A percentile compares a stretch with the other conserved stretches of the same genome.
These are phyloP conservation scores for Salvelinus namaycush DNA, from an alignment of 2,113 vertebrate species.

Conservation along the genomic window DNA sequence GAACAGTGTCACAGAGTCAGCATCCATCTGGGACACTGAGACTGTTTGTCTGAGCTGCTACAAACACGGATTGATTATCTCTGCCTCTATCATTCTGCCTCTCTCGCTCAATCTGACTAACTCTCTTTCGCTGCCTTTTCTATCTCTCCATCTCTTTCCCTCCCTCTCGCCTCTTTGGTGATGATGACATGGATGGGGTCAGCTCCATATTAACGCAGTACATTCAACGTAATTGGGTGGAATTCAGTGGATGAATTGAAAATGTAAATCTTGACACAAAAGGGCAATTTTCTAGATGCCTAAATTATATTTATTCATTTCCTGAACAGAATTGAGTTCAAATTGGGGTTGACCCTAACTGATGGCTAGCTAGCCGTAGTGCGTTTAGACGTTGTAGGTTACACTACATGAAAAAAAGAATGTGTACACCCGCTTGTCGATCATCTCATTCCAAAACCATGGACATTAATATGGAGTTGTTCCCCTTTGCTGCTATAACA, in stretches of 20 bases:
- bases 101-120: constrained; percentile 18
- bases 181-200: constrained; percentile 21
- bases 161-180: constrained; percentile 15
- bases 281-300: background rate
- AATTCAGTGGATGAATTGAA: constrained; percentile 2
- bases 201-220: constrained; percentile 10
- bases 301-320: constrained; percentile 16
- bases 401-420: too few relatives aligned
- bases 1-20: constrained; percentile 35
- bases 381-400: too few relatives aligned
- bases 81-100: background rate
- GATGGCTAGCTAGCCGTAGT: too few relatives aligned
- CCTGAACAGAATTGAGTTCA: background rate
- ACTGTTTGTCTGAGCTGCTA: constrained; percentile 1
- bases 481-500: too few relatives aligned
- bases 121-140: constrained; percentile 16
- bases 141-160: constrained; percentile 2
- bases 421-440: too few relatives aligned
- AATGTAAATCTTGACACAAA: background rate
- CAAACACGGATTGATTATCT: background rate
- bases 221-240: constrained; percentile 17
- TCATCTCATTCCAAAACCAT: too few relatives aligned
- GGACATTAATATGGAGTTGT: too few relatives aligned
- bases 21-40: constrained; percentile 10
- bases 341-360: constrained; percentile 7